Evolutionary conservation across 1,140 invertebrate species (phyloP).

Genomic region (Eupristina koningsbergeri): DNA sequence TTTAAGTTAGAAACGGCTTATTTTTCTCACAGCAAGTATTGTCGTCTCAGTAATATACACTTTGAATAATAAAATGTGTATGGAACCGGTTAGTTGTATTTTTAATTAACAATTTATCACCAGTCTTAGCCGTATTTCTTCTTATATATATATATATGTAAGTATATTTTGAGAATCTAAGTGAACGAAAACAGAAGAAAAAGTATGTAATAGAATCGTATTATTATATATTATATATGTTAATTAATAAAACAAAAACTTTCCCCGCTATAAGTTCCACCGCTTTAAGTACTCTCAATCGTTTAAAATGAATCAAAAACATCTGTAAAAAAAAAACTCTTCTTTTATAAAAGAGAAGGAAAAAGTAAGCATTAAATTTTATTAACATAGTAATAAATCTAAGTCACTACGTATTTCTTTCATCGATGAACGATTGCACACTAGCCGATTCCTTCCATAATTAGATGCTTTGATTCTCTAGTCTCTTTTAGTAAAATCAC

Average conservation of each 20-base stretch:
- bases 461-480: not conserved
- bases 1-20: conserved; percentile 12
- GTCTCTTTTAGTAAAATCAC: not conserved
- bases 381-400: conserved; percentile 6
- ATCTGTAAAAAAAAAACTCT: conserved; percentile 22
- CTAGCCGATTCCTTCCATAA: not conserved
- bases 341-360: not conserved
- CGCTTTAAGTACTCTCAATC: conserved; percentile 32
- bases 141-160: not conserved
- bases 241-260: conserved; percentile 7
- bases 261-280: not conserved
- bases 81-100: conserved; percentile 14
- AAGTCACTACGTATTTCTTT: conserved; percentile 16
- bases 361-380: conserved; percentile 17
- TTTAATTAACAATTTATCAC: conserved; percentile 13
- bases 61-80: conserved; percentile 44
- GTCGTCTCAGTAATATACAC: conserved; percentile 1
- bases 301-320: conserved; percentile 16
- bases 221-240: not conserved
- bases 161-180: not conserved
- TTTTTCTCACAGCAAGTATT: conserved; percentile 29
- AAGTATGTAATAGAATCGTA: not conserved
- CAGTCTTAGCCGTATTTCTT: not conserved
- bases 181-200: not conserved
- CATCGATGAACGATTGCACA: conserved; percentile 27